phyloP scores from a whole-genome alignment of 2,113 vertebrate species.

The Cervus canadensis region DNA sequence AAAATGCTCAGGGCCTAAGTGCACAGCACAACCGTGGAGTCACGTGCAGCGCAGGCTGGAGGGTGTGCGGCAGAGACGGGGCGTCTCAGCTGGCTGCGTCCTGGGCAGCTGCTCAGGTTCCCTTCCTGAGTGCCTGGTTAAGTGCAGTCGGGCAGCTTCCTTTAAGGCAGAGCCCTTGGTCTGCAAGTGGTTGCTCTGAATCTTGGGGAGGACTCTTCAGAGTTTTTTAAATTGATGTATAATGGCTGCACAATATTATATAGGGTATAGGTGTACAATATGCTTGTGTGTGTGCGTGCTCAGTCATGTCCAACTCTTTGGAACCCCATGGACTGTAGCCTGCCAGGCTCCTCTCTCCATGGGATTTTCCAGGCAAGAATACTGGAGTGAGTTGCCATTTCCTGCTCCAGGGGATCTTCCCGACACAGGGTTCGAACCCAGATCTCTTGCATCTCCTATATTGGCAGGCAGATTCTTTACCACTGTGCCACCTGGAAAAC shows the following conservation, averaged over 20 bases:
- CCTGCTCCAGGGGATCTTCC: not conserved
- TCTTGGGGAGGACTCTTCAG: not conserved
- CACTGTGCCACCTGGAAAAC: not conserved
- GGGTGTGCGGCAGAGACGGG: not conserved
- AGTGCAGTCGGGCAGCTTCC: rapidly evolving
- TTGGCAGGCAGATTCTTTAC: not conserved
- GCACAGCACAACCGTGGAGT: rapidly evolving
- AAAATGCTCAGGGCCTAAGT: not conserved
- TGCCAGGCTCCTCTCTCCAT: rapidly evolving
- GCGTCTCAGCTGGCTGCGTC: rapidly evolving
- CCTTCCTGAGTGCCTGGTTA: not conserved
- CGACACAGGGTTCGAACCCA: rapidly evolving
- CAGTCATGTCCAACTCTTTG: not conserved
- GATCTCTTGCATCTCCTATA: not conserved
- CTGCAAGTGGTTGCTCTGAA: not conserved
- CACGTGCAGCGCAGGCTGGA: rapidly evolving
- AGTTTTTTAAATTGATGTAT: not conserved
- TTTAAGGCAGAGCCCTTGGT: not conserved
- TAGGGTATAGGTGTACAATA: not conserved
- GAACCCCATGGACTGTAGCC: not conserved
- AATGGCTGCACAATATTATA: not conserved
- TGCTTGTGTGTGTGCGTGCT: not conserved
- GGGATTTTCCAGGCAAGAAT: not conserved
- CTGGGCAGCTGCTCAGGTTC: not conserved
- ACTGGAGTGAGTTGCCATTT: not conserved